Evolutionary conservation across 2,888 invertebrate genomes (phyloP), one percentile per base, ranked within the genome.

Genomic region (Volucella zonaria): DNA sequence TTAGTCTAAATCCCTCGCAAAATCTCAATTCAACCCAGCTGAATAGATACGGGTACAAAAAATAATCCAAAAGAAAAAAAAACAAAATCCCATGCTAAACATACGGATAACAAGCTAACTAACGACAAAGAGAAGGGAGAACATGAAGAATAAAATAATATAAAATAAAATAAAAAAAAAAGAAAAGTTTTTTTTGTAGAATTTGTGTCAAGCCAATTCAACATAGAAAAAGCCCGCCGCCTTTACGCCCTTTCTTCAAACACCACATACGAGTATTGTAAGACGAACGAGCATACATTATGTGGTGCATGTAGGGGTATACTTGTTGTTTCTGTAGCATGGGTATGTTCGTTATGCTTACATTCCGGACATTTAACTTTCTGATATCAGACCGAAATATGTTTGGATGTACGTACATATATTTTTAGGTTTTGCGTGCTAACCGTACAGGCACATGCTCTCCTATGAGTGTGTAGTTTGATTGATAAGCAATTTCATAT

Each of bases 121-220:
- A 43, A 59, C 38, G 73, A 66, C 58, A 38, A 68, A 45, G 40
- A 45, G 38, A 23, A 54, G 56, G 31, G 49, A 52, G 47, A 12
- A 23, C 40, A 49, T 49, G 10, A 40, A 68, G 42, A 61, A 31
- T 38, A 23, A 23, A 23, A 23, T 23, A 23, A 23, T 23, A 23
- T 23, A 23, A 23, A 23, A 23, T 23, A 3, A 49, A 43, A 66
- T 38, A 59, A 15, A 49, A 42, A 67, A 51, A 54, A 61, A 43
- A n/a, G n/a, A 61, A 62, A 38, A 4, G 2, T 23, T 23, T 31
- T 31, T 61, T 81, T 77, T 85, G 81, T 73, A 81, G 76, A 85
- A 85, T 81, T 81, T 76, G 78, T 85, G 85, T 85, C 81, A 85
- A 85, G 85, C 77, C 73, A 85, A 76, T 71, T 81, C 73, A 81